phyloP scores from a whole-genome alignment of 2,888 invertebrate species.

The Drosophila setosimentum region DNA sequence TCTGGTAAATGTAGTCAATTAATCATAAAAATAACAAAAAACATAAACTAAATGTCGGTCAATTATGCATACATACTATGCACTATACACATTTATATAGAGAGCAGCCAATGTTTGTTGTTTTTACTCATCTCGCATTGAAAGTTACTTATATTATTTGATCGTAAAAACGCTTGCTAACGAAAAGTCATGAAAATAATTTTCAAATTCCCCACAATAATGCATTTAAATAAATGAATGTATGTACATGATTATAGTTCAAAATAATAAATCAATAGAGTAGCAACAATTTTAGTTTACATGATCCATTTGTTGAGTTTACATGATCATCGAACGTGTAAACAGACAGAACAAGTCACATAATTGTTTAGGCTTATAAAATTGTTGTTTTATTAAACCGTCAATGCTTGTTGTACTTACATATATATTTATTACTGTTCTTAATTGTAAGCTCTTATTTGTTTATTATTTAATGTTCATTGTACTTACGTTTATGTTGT shows the following conservation, averaged over 20 bases:
- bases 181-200: conserved; percentile 40
- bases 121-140: conserved; percentile 21
- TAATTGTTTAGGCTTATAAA: conserved; percentile 8
- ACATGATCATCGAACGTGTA: conserved; percentile 7
- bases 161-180: conserved; percentile 16
- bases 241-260: conserved; percentile 49
- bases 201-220: conserved; percentile 58
- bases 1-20: conserved; percentile 78
- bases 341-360: conserved; percentile 5
- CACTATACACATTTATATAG: conserved; percentile 37
- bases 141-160: conserved; percentile 4
- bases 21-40: conserved; percentile 55
- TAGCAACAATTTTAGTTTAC: conserved; percentile 1
- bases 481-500: conserved; percentile 60
- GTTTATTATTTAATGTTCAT: conserved; percentile 40
- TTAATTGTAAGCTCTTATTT: conserved; percentile 35
- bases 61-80: conserved; percentile 57
- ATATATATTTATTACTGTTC: conserved; percentile 34
- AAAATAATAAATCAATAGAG: conserved; percentile 19
- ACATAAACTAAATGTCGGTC: conserved; percentile 59
- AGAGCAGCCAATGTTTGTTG: conserved; percentile 24
- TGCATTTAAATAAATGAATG: conserved; percentile 71
- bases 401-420: conserved; percentile 61
- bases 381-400: conserved; percentile 43
- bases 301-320: not conserved